These are phyloP conservation scores for Delphinus delphis DNA, from an alignment of 2,113 vertebrate genomes.

Conservation along the genomic window DNA sequence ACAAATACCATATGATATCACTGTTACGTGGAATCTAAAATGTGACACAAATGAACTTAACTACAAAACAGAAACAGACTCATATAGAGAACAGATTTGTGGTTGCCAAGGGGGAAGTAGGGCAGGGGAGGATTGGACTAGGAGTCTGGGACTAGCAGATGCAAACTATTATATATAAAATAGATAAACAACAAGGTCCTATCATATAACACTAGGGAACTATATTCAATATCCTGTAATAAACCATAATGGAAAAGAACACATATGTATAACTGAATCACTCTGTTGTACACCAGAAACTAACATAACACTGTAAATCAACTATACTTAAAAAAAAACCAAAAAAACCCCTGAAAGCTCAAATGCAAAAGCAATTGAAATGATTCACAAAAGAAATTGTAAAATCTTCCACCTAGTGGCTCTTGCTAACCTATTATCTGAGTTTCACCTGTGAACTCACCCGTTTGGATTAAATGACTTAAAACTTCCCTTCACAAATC, in stretches of 20 bases:
- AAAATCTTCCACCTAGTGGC: neutral
- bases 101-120: neutral
- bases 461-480: neutral
- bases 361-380: conserved; percentile 29
- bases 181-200: neutral
- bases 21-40: neutral
- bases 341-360: neutral
- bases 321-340: neutral
- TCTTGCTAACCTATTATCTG: neutral
- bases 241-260: too few relatives aligned
- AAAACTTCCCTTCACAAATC: neutral
- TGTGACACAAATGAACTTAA: neutral
- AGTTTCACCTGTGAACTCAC: neutral
- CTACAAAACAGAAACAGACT: neutral
- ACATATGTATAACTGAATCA: too few relatives aligned
- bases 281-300: neutral
- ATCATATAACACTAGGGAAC: neutral
- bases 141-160: neutral
- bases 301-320: neutral
- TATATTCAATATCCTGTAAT: too few relatives aligned
- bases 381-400: neutral
- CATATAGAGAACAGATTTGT: neutral
- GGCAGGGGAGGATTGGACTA: neutral
- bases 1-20: neutral
- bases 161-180: neutral